Evolutionary conservation across 2,888 invertebrate species (phyloP), one percentile per base, ranked within the genome.

Genomic region (Drosophila helvetica): DNA sequence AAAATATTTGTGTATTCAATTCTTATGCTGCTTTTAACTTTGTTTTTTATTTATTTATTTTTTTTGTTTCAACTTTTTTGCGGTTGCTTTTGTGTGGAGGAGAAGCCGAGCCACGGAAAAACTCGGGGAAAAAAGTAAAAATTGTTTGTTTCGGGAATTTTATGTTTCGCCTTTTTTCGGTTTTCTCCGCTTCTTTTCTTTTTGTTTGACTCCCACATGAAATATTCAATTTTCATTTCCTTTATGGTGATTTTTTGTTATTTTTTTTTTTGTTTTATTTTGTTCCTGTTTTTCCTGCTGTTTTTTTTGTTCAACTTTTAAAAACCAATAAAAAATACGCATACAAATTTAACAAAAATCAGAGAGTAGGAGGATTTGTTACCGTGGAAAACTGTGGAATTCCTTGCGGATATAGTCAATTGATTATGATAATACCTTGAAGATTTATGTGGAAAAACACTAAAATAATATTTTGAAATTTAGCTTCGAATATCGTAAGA

Each of bases 1-100:
- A 38, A 38, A 38, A n/a, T n/a, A n/a, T n/a, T n/a, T 38, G 38
- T 38, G 38, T 38, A 38, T 38, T 38, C 38, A 38, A 38, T 38
- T 38, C 7, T 15, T 2, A n/a, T 38, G 15, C 15, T 38, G 15
- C 38, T n/a, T 7, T 38, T n/a, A 15, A 15, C 15, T 38, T 38
- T 38, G 15, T 38, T 38, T 15, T 38, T 15, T 15, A 1, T 38
- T 15, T 33, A 27, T 27, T 27, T 8, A 2, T 30, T 30, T 10
- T 33, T 12, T 12, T 33, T 33, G 12, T 33, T 33, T 33, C 15
- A 38, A 38, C 38, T n/a, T 38, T 38, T 38, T 38, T 38, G 38
- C 38, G 38, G 38, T n/a, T 2, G 5, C 33, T 15, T 38, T 38
- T 38, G 33, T 38, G 33, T 38, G 33, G 12, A 38, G 33, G 38